Evolutionary conservation across 2,888 invertebrate genomes (phyloP).

Genomic region (Sesamia inferens): DNA sequence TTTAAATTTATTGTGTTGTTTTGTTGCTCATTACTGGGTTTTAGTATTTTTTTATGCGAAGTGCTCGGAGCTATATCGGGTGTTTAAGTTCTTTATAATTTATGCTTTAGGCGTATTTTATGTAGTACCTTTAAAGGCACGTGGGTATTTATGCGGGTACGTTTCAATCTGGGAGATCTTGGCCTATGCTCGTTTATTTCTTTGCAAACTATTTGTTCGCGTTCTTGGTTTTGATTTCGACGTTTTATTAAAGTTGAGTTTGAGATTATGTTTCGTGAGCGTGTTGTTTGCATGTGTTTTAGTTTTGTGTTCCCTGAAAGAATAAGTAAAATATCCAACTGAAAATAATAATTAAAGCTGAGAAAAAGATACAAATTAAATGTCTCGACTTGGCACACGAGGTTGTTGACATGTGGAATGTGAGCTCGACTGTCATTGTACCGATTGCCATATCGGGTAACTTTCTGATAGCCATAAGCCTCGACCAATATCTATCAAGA

Average conservation of each 20-base stretch:
- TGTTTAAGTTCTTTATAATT: conserved; percentile 78
- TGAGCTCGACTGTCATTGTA: too few species aligned
- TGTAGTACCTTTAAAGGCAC: conserved; percentile 81
- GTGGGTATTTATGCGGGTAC: conserved; percentile 85
- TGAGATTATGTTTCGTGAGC: conserved; percentile 45
- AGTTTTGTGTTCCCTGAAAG: not conserved
- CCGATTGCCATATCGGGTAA: too few species aligned
- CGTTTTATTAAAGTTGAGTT: conserved; percentile 55
- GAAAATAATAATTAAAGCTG: too few species aligned
- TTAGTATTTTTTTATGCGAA: conserved; percentile 64
- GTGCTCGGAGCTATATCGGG: conserved; percentile 45
- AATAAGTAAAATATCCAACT: not conserved
- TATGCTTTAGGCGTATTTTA: conserved; percentile 80
- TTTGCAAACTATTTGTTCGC: conserved; percentile 74
- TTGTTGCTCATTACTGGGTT: conserved; percentile 84
- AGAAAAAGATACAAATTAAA: too few species aligned
- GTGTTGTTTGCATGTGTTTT: not conserved
- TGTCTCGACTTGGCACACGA: too few species aligned
- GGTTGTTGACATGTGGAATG: too few species aligned
- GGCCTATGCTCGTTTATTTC: conserved; percentile 71
- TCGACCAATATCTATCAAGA: too few species aligned
- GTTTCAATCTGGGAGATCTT: conserved; percentile 87
- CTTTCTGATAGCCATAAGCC: too few species aligned
- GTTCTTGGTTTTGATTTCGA: conserved; percentile 64
- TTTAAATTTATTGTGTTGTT: conserved; percentile 86